Evolutionary conservation across 2,888 invertebrate genomes (phyloP).

Genomic region (Polydesmus complanatus): DNA sequence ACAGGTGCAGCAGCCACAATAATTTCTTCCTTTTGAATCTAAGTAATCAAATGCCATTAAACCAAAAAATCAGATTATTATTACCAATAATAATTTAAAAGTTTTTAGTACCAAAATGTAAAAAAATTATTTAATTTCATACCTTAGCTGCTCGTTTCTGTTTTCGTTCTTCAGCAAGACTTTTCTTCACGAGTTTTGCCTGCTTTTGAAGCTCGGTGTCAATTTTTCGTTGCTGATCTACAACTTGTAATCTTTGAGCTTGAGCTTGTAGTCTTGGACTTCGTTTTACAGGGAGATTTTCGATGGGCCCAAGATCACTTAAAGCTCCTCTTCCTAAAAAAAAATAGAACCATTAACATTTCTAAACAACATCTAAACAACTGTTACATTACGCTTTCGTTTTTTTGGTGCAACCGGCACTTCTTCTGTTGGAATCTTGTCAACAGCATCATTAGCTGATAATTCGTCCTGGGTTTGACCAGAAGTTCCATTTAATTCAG

Average conservation of each 20-base stretch:
- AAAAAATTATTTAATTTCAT: not conserved
- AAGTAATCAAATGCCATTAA: no score
- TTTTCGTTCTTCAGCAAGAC: conserved; percentile 51
- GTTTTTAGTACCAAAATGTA: not conserved
- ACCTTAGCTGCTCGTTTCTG: conserved; percentile 3
- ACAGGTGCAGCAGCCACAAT: no score
- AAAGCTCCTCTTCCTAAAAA: not conserved
- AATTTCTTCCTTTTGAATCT: no score
- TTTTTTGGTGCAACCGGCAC: no score
- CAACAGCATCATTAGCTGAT: no score
- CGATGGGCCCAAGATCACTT: not conserved
- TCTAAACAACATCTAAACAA: no score
- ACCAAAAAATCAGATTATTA: not conserved
- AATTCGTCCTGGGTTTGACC: no score
- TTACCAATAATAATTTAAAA: no score
- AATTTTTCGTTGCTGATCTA: conserved; percentile 30
- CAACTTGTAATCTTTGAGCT: conserved; percentile 57
- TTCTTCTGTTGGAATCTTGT: no score
- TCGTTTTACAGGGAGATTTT: conserved; percentile 11
- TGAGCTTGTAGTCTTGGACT: conserved; percentile 20
- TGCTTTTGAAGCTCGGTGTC: conserved; percentile 52
- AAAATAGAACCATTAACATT: not conserved
- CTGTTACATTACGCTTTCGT: no score
- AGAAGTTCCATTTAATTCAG: no score
- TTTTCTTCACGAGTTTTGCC: conserved; percentile 47